Percentiles rank a stretch among this genome's conserved stretches.
phyloP scores from a whole-genome alignment of 1,140 invertebrate genomes.

The Bombyx mori region ASM3026992v2 NC_085112.1:8897501-8898000 shows the following conservation, averaged over 20 bases:
- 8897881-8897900: conserved; percentile 71
- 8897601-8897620: conserved; percentile 30
- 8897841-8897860: conserved; percentile 52
- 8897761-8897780: not conserved
- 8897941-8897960: conserved; percentile 44
- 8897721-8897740: no score
- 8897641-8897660: no score
- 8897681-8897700: no score
- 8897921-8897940: conserved; percentile 61
- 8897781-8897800: conserved; percentile 14
- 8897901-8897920: conserved; percentile 69
- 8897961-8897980: conserved; percentile 14
- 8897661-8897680: no score
- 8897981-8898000: no score
- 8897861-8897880: conserved; percentile 65
- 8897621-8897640: conserved; percentile 2
- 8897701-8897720: no score
- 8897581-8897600: conserved; percentile 16
- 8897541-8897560: conserved; percentile 61
- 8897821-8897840: conserved; percentile 33
- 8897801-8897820: conserved; percentile 4
- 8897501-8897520: conserved; percentile 68
- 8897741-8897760: no score
- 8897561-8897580: conserved; percentile 55
- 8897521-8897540: conserved; percentile 40